phyloP scores from a whole-genome alignment of 2,797 vertebrate species.

The Eulemur coronatus region DNA sequence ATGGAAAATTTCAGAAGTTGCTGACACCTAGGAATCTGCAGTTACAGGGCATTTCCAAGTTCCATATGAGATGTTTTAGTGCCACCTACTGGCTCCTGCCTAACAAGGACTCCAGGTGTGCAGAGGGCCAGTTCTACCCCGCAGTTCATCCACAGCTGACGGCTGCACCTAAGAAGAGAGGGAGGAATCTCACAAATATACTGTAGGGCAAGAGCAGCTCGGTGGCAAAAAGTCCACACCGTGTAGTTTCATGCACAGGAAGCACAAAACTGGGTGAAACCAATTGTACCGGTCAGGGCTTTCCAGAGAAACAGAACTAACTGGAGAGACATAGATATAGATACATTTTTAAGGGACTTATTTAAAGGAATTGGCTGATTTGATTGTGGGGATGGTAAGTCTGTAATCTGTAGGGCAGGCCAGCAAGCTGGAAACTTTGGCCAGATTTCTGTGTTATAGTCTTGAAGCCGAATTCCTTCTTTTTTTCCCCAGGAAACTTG shows the following conservation, averaged over 20 bases:
- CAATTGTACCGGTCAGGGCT: neutral
- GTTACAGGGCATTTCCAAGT: neutral
- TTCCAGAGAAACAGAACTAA: slow-evolving; percentile 13
- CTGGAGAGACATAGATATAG: neutral
- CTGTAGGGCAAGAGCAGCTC: neutral
- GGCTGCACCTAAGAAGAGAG: neutral
- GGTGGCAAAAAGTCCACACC: neutral
- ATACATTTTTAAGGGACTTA: neutral
- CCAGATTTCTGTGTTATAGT: neutral
- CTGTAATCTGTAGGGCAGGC: neutral
- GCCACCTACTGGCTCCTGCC: slow-evolving; percentile 61
- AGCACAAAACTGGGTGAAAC: neutral
- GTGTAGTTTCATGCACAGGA: neutral
- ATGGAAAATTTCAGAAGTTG: neutral
- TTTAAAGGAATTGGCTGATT: neutral
- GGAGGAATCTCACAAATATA: neutral
- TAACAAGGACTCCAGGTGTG: accelerated
- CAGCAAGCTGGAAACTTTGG: neutral
- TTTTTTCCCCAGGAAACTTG: neutral
- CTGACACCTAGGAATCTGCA: neutral
- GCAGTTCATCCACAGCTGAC: neutral
- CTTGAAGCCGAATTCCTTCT: neutral
- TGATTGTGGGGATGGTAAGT: neutral
- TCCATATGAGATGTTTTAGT: neutral
- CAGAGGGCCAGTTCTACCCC: no score